Conservation (phyloP, 1,140 invertebrate species). For the Gyrodactylus salaris region DNA sequence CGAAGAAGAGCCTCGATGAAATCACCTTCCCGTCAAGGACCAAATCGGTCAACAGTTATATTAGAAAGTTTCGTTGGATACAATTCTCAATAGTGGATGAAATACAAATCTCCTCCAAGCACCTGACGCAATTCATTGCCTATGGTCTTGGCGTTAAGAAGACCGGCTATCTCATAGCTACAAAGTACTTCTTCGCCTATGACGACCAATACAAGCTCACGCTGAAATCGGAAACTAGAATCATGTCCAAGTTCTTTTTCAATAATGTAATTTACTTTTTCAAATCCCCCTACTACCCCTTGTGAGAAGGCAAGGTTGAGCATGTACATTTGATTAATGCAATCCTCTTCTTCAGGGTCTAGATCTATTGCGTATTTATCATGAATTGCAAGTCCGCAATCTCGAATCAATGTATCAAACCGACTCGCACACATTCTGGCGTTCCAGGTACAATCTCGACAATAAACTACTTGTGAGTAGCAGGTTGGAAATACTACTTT, state of each 20-base stretch:
- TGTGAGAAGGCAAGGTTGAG: too few relatives aligned
- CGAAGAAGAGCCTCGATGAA: neutral
- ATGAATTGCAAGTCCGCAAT: neutral
- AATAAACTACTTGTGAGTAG: too few relatives aligned
- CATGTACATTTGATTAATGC: too few relatives aligned
- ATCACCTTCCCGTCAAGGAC: neutral
- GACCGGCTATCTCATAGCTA: neutral
- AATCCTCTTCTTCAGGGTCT: neutral
- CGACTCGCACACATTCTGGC: neutral
- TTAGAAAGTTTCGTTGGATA: neutral
- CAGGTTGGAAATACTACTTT: too few relatives aligned
- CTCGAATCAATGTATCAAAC: neutral
- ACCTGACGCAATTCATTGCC: neutral
- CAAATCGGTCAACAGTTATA: neutral
- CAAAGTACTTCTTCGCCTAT: neutral
- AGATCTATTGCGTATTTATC: neutral
- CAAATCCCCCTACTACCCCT: neutral
- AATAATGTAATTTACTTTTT: neutral
- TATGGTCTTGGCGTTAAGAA: neutral
- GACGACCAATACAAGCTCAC: neutral
- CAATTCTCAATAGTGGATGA: neutral
- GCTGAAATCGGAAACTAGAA: neutral
- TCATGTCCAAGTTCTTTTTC: neutral
- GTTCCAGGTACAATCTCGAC: neutral
- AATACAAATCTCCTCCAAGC: neutral